Conservation (phyloP, 1,140 invertebrate species). For the Anastrepha obliqua region DNA sequence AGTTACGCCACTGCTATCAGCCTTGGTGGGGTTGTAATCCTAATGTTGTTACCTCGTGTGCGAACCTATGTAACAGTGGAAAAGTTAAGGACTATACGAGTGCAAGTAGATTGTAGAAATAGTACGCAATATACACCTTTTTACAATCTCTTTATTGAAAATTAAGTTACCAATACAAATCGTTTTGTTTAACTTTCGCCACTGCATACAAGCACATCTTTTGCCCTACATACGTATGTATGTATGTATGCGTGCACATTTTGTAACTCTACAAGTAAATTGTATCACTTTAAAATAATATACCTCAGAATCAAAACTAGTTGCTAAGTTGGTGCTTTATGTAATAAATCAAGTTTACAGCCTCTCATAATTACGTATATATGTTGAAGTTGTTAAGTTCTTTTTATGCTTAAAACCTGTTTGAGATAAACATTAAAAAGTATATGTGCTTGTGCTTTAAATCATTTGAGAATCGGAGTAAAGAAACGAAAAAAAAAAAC, state of each 20-base stretch:
- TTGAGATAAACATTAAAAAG: not conserved
- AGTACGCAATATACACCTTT: slow-evolving; percentile 7
- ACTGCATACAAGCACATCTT: too few relatives aligned
- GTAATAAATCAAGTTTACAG: not conserved
- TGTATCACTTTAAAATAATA: not conserved
- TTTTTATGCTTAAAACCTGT: not conserved
- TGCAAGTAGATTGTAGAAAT: not conserved
- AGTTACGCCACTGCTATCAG: too few relatives aligned
- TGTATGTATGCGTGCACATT: too few relatives aligned
- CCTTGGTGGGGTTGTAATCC: too few relatives aligned
- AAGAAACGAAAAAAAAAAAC: not conserved
- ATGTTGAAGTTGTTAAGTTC: not conserved
- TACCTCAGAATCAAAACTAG: not conserved
- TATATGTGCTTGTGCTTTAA: not conserved
- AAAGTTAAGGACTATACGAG: too few relatives aligned
- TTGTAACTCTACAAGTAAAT: too few relatives aligned
- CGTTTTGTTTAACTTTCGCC: not conserved
- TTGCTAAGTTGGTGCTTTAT: not conserved
- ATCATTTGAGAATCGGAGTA: not conserved
- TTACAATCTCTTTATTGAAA: not conserved
- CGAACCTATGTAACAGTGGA: too few relatives aligned
- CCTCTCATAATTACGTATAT: not conserved
- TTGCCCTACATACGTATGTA: too few relatives aligned
- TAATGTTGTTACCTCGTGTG: too few relatives aligned
- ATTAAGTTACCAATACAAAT: not conserved